These are phyloP conservation scores for Drosophila paracracens DNA, from an alignment of 2,888 invertebrate genomes.

Conservation along the genomic window DNA sequence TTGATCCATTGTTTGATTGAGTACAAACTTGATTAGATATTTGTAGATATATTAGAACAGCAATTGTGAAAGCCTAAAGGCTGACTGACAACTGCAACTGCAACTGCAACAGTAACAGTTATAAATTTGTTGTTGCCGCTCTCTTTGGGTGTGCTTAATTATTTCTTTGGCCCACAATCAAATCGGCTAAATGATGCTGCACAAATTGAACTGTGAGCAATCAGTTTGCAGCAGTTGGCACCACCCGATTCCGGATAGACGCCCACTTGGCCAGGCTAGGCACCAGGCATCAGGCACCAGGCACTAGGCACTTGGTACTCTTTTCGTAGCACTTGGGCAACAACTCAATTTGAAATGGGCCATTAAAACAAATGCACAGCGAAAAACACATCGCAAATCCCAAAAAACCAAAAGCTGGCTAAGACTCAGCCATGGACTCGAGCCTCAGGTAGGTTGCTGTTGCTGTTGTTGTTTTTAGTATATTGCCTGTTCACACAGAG, in stretches of 20 bases:
- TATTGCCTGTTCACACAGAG: slow-evolving; percentile 53
- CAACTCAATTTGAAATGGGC: slow-evolving; percentile 77
- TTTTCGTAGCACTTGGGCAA: slow-evolving; percentile 38
- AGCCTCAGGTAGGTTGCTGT: slow-evolving; percentile 22
- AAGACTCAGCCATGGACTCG: slow-evolving; percentile 56
- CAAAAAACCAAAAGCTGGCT: slow-evolving; percentile 22
- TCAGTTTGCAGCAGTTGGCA: slow-evolving; percentile 28
- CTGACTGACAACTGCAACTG: slow-evolving; percentile 9
- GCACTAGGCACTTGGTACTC: background rate
- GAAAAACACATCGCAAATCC: slow-evolving; percentile 62
- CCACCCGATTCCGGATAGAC: slow-evolving; percentile 57
- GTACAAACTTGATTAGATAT: background rate
- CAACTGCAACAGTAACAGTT: slow-evolving; percentile 5
- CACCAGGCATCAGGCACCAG: background rate
- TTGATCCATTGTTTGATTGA: background rate
- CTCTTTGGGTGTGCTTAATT: slow-evolving; percentile 54
- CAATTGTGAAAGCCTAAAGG: slow-evolving; percentile 2
- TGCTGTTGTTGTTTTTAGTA: slow-evolving; percentile 8
- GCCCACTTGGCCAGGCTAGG: slow-evolving; percentile 56
- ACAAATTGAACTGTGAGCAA: slow-evolving; percentile 75
- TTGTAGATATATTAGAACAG: background rate
- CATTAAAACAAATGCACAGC: slow-evolving; percentile 74
- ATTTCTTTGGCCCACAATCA: slow-evolving; percentile 43
- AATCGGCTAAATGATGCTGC: slow-evolving; percentile 69
- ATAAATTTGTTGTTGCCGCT: slow-evolving; percentile 26